Evolutionary conservation across 2,113 vertebrate species (phyloP), one percentile per base, ranked within the genome.

Genomic region (Sitta europaea): DNA sequence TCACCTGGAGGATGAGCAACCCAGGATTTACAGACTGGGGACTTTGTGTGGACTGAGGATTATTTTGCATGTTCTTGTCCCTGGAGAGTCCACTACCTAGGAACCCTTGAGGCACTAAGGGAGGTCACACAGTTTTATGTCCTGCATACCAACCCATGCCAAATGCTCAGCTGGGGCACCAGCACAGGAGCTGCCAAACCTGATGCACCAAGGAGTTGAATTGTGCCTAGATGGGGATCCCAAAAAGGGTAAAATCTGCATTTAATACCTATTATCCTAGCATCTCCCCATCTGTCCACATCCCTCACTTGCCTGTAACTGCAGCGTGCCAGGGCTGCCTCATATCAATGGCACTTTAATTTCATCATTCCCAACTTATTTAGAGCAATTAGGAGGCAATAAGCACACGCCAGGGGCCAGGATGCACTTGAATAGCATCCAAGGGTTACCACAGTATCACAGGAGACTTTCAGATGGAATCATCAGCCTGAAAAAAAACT

Each of bases 361-460:
- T 94, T 96, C 93, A 96, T 96, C 92, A 96, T 95, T 96, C 90
- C 92, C 90, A 96, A 94, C 95, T 97, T 97, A 96, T 95, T 97
- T 96, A 93, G 86, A 95, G 79, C 96, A 96, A 97, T 97, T 96
- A 97, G 57, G 90, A 96, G 61, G 94, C 96, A 95, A 95, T 91
- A 75, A 96, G 90, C 73, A 61, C 90, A 84, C 35, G 4, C 90
- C 28, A 2, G 88, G 92, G 92, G 92, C 93, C 90, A 95, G 73
- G 90, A 92, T 91, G 92, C 94, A 92, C 90, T 96, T 97, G 96
- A 96, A 95, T 48, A 51, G 76, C 94, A 88, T 97, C 96, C 90
- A 96, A 96, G 96, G 96, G 94, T 94, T 97, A 97, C 94, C 20
- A 0, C 86, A 92, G 73, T 42, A 86, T 84, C 79, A 2, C 55